Conservation (phyloP, 2,888 invertebrate species). For the Tethea ocularis region DNA sequence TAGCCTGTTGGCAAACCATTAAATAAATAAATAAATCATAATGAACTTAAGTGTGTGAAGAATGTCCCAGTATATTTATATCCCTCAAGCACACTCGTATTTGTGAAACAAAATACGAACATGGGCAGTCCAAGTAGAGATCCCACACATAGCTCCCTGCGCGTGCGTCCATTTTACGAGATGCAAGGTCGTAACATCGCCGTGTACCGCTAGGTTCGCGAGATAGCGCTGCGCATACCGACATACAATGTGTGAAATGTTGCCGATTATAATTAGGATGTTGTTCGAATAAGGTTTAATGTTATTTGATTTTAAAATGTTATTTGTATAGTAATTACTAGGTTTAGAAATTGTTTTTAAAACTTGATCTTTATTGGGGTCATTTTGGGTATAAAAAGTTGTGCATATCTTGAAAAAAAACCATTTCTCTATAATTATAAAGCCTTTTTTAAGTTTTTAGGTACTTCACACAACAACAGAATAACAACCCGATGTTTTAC, state of each 20-base stretch:
- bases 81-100: neutral
- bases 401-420: too few relatives aligned
- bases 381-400: too few relatives aligned
- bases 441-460: too few relatives aligned
- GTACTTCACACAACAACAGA: too few relatives aligned
- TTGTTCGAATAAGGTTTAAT: constrained; percentile 20
- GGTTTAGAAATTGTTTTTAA: neutral
- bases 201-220: constrained; percentile 21
- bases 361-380: neutral
- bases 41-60: too few relatives aligned
- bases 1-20: too few relatives aligned
- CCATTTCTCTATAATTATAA: too few relatives aligned
- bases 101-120: neutral
- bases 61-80: too few relatives aligned
- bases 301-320: constrained; percentile 3
- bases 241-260: constrained; percentile 17
- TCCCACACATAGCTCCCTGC: constrained; percentile 5
- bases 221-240: constrained; percentile 7
- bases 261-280: constrained; percentile 20
- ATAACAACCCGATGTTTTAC: too few relatives aligned
- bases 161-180: constrained; percentile 11
- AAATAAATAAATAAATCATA: too few relatives aligned
- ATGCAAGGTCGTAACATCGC: constrained; percentile 24
- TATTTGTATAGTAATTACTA: constrained; percentile 13
- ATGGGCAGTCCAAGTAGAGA: neutral